Base-by-base conservation (phyloP, 2,888 invertebrate genomes). In the Automeris io region DNA sequence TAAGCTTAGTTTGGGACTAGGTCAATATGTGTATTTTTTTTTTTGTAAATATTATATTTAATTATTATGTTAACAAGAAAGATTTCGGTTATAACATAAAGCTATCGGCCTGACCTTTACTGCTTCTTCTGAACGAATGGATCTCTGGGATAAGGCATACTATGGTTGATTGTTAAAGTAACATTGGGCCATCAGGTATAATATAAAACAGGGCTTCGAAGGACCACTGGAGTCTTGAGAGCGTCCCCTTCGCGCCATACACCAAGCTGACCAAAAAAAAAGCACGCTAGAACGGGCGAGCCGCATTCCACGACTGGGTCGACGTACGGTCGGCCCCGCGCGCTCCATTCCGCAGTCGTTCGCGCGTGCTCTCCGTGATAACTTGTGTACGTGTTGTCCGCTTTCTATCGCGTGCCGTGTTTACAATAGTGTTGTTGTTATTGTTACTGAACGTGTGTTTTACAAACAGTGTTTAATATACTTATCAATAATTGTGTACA, bases 281-380 rank as follows among this genome's bases (percentile, higher is more conserved):
- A 66, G 65, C 62, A 68, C 64, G 69, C 73, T 70, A 71, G 74
- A 80, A 75, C 76, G 67, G 70, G 76, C 79, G 70, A 71, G 80
- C 74, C 77, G 71, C 82, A 81, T 81, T 81, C 81, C 80, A 69
- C 73, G 73, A 76, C 74, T 77, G 70, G 80, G 80, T 78, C 79
- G 81, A 70, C 80, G 65, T 68, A 61, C 69, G 67, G 57, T 56
- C 24, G 37, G 60, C 66, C 54, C 64, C 55, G 49, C 63, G 46
- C 62, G 51, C 47, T 48, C 43, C 42, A 43, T 48, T 43, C 47
- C 49, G 37, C 75, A 83, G 83, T 85, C 67, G 70, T 75, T 76
- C 74, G 78, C 81, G 81, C 76, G 82, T 82, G 75, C 74, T 66
- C 64, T 58, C 54, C 49, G 68, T 54, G 73, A 54, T 61, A 60